phyloP scores from a whole-genome alignment of 2,888 invertebrate species.

The Amphipyra berbera region DNA sequence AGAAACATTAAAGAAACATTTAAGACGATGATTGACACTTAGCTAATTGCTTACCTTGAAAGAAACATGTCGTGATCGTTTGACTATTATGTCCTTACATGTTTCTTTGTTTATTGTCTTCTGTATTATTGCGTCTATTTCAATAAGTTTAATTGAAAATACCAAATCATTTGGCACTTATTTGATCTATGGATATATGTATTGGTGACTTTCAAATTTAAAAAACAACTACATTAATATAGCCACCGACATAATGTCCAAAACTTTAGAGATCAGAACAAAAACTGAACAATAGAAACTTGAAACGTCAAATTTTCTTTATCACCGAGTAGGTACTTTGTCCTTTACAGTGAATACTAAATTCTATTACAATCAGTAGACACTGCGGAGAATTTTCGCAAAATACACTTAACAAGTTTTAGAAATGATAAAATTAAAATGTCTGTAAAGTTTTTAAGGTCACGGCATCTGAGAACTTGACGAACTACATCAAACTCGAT shows the following conservation, averaged over 20 bases:
- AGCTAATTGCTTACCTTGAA: constrained; percentile 23
- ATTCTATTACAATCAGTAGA: constrained; percentile 61
- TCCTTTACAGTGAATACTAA: constrained; percentile 59
- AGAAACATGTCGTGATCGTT: constrained; percentile 20
- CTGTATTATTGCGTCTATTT: background rate
- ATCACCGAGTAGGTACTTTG: constrained; percentile 51
- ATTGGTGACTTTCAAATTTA: background rate
- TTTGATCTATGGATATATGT: too few species aligned
- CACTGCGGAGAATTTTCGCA: constrained; percentile 48
- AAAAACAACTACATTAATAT: constrained; percentile 21
- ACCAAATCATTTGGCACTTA: too few species aligned
- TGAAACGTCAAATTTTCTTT: constrained; percentile 57
- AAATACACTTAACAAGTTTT: constrained; percentile 57
- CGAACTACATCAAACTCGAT: constrained; percentile 39
- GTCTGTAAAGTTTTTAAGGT: constrained; percentile 56
- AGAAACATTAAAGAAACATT: constrained; percentile 9
- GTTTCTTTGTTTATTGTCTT: background rate
- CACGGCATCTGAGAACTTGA: constrained; percentile 40
- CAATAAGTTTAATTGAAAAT: too few species aligned
- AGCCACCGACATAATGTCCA: constrained; percentile 23
- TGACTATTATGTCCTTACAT: background rate
- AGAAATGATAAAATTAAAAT: constrained; percentile 57
- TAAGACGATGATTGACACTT: constrained; percentile 36
- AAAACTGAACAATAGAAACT: constrained; percentile 49
- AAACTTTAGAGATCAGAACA: constrained; percentile 47